phyloP scores from a whole-genome alignment of 2,888 invertebrate species.

The Andrena marginata region DNA sequence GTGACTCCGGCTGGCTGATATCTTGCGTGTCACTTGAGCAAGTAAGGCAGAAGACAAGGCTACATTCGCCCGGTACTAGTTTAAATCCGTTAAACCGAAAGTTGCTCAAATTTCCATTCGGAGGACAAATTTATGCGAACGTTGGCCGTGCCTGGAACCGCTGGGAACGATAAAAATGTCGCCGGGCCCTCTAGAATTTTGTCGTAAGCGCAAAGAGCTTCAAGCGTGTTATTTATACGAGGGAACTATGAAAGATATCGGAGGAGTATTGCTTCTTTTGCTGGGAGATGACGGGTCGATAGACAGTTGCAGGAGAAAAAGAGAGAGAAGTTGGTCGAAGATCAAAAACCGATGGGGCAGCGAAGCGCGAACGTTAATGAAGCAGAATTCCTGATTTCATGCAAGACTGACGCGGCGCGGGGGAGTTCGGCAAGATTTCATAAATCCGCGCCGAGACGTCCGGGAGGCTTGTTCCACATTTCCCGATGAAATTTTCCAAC shows the following conservation, averaged over 20 bases:
- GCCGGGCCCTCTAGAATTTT: constrained; percentile 1
- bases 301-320: constrained; percentile 10
- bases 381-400: constrained; percentile 65
- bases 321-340: constrained; percentile 50
- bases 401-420: constrained; percentile 35
- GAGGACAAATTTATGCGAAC: constrained; percentile 13
- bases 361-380: constrained; percentile 62
- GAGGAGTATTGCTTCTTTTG: constrained; percentile 25
- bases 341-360: constrained; percentile 54
- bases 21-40: background rate
- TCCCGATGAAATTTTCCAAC: constrained; percentile 25
- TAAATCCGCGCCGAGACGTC: constrained; percentile 49
- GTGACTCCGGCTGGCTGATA: background rate
- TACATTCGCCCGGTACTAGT: too few relatives aligned
- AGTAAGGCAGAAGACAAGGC: too few relatives aligned
- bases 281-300: constrained; percentile 46
- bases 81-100: background rate
- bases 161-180: constrained; percentile 46
- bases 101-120: background rate
- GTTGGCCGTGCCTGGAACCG: constrained; percentile 9
- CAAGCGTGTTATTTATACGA: constrained; percentile 55
- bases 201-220: constrained; percentile 12
- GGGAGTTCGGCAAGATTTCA: constrained; percentile 45
- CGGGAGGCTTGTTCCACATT: constrained; percentile 18
- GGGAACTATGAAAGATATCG: constrained; percentile 47